Percentiles rank a stretch among this genome's conserved stretches.
phyloP scores from a whole-genome alignment of 2,113 vertebrate genomes.

The Myxocyprinus asiaticus region DNA sequence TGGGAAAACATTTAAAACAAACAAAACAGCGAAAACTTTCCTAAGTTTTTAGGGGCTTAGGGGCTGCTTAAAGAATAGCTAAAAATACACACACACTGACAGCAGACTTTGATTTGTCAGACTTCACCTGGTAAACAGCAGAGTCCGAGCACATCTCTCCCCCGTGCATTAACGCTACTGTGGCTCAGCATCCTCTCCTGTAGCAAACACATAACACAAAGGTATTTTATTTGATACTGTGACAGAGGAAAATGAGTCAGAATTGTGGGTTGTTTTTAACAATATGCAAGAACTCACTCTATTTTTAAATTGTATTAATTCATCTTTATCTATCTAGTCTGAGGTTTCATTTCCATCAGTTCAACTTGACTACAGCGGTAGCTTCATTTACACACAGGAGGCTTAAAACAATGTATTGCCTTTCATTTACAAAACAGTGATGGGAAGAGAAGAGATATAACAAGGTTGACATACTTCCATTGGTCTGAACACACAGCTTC shows the following conservation, averaged over 20 bases:
- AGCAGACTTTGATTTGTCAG: no score
- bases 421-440: no score
- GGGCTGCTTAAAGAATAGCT: no score
- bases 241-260: neutral
- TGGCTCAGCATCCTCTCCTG: constrained; percentile 79
- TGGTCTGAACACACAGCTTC: no score
- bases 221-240: neutral
- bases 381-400: neutral
- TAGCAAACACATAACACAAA: constrained; percentile 28
- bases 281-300: neutral
- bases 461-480: no score
- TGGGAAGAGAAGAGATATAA: no score
- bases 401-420: no score
- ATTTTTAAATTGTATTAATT: neutral
- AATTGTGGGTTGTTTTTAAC: neutral
- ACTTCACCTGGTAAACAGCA: constrained; percentile 75
- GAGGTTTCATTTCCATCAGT: neutral
- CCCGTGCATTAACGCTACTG: constrained; percentile 60
- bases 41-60: no score
- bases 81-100: no score
- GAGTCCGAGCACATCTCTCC: constrained; percentile 73
- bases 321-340: neutral
- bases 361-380: neutral
- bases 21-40: no score
- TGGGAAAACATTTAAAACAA: no score